phyloP scores from a whole-genome alignment of 2,113 vertebrate genomes.

The Rhipidura dahli region DNA sequence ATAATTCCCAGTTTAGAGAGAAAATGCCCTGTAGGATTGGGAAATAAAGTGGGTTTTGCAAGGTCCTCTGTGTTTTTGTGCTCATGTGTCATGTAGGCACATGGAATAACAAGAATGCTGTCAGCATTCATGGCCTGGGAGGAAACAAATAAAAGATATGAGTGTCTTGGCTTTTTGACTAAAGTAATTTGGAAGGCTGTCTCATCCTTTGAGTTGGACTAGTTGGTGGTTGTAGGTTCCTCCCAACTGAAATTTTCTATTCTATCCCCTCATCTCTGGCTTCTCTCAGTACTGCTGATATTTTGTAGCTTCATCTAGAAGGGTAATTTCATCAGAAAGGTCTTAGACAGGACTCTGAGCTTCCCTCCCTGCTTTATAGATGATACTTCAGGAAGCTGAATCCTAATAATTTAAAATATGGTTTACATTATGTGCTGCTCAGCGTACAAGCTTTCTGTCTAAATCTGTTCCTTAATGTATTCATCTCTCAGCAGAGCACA shows the following conservation, averaged over 20 bases:
- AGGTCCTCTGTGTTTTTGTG: not conserved
- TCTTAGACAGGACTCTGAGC: not conserved
- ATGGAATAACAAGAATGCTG: not conserved
- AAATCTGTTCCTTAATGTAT: not conserved
- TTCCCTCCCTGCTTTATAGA: not conserved
- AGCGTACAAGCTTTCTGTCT: not conserved
- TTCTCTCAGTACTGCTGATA: not conserved
- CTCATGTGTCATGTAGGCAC: not conserved
- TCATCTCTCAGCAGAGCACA: not conserved
- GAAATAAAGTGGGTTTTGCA: not conserved
- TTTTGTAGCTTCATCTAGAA: not conserved
- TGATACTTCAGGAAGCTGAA: not conserved
- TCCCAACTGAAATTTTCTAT: not conserved
- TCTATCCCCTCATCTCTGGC: not conserved
- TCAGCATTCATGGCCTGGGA: not conserved
- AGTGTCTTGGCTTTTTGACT: not conserved
- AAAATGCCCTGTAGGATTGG: not conserved
- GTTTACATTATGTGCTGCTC: not conserved
- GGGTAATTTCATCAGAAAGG: not conserved
- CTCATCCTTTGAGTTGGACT: not conserved
- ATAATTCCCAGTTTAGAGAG: not conserved
- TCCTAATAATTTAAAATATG: not conserved
- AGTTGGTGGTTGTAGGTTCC: not conserved
- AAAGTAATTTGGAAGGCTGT: not conserved
- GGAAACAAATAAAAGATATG: not conserved